Base-by-base conservation (phyloP, 2,113 vertebrate species). In the Triplophysa rosa region DNA sequence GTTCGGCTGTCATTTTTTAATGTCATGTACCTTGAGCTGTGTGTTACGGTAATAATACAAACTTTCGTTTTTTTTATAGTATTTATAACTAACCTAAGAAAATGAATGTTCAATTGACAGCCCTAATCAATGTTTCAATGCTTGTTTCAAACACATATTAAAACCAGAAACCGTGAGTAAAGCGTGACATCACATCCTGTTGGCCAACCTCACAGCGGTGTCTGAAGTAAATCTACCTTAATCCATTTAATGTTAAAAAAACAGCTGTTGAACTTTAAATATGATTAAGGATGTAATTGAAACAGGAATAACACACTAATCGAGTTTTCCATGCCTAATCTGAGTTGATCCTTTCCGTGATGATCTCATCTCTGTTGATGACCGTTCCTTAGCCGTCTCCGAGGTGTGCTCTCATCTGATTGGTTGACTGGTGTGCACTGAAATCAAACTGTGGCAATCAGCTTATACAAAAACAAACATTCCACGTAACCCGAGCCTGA, bases 401-500 rank as follows among this genome's bases (percentile, higher is more conserved):
- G 59, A 54, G 42, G 58, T 29, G 17, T 64, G 13, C 47, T 26
- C 52, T 33, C 19, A 49, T 76, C 64, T 81, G 79, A 81, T 77
- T 81, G 79, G 80, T 17, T 24, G 69, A 16, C 45, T 29, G 7
- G 23, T 26, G 29, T 62, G 21, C 6, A 4, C 68, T 42, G n/a
- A 81, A 69, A 68, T 68, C 75, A 81, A 70, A 68, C 67, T 12
- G 49, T 13, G 47, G 67, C 67, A 77, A 80, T 80, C 72, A 80
- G 74, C n/a, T 23, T 19, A 62, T 13, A 40, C 80, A 74, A 70
- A 80, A 80, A 78, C 78, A 83, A 59, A 77, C 72, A 66, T 78
- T 74, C 14, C 5, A 49, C 5, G 19, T 42, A 61, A 79, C 70
- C 29, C 24, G 12, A 79, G n/a, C 66, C 40, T 73, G 67, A 16